These are phyloP conservation scores for Solea senegalensis DNA, from an alignment of 2,113 vertebrate genomes.

Conservation along the genomic window DNA sequence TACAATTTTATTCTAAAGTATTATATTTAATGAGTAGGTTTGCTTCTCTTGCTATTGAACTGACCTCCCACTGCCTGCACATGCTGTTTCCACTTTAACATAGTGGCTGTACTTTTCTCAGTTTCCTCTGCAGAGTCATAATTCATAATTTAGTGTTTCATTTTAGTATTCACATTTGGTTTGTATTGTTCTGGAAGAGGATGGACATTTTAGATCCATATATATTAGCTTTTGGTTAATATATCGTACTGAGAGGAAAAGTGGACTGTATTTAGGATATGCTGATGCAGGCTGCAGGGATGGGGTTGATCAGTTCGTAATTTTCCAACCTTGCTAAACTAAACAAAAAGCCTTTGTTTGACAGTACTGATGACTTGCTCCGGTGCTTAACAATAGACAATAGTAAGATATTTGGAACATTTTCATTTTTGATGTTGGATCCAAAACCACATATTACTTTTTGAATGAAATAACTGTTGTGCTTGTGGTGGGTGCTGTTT, in stretches of 20 bases:
- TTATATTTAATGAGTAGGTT: neutral
- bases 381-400: slow-evolving; percentile 33
- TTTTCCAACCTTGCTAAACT: slow-evolving; percentile 33
- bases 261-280: neutral
- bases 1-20: too few relatives aligned
- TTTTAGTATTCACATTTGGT: slow-evolving; percentile 52
- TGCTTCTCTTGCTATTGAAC: slow-evolving; percentile 42
- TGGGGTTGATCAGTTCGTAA: slow-evolving; percentile 13
- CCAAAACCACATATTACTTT: slow-evolving; percentile 29
- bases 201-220: slow-evolving; percentile 35
- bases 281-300: slow-evolving; percentile 4
- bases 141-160: slow-evolving; percentile 41
- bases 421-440: slow-evolving; percentile 32
- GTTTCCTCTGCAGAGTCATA: slow-evolving; percentile 38
- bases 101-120: slow-evolving; percentile 25
- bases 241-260: slow-evolving; percentile 15
- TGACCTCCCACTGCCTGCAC: slow-evolving; percentile 45
- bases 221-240: slow-evolving; percentile 13
- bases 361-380: slow-evolving; percentile 31
- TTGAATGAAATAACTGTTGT: neutral
- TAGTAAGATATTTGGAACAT: slow-evolving; percentile 15
- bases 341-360: slow-evolving; percentile 50
- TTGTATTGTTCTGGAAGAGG: slow-evolving; percentile 19
- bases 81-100: slow-evolving; percentile 25
- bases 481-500: slow-evolving; percentile 1